phyloP scores from a whole-genome alignment of 2,888 invertebrate genomes.

The Rhyacophila evoluta region DNA sequence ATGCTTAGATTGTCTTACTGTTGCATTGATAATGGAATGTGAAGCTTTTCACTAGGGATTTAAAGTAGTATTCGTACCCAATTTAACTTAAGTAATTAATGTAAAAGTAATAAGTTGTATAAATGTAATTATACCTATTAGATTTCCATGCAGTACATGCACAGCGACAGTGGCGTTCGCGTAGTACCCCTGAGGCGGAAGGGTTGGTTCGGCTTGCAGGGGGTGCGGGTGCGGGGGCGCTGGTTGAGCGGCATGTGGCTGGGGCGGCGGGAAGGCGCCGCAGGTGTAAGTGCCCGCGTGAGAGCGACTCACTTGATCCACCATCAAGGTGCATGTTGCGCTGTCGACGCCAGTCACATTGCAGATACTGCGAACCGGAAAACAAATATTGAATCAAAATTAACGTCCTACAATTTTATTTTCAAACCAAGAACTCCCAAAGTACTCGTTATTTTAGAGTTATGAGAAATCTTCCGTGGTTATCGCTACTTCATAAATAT shows the following conservation, averaged over 20 bases:
- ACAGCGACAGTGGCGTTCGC: conserved; percentile 72
- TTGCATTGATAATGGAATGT: too few relatives aligned
- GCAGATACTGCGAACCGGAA: conserved; percentile 60
- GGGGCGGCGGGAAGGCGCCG: conserved; percentile 58
- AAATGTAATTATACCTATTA: conserved; percentile 42
- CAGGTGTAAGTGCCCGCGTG: conserved; percentile 75
- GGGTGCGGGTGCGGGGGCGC: conserved; percentile 56
- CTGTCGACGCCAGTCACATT: conserved; percentile 63
- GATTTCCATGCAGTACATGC: conserved; percentile 73
- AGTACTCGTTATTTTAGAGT: too few relatives aligned
- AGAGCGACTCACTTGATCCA: conserved; percentile 69
- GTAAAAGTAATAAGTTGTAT: too few relatives aligned
- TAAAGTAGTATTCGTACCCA: too few relatives aligned
- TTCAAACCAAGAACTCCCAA: too few relatives aligned
- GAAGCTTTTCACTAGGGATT: too few relatives aligned
- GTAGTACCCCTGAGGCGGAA: conserved; percentile 60
- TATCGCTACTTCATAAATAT: too few relatives aligned
- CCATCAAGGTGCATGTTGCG: conserved; percentile 66
- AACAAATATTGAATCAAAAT: too few relatives aligned
- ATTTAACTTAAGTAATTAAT: too few relatives aligned
- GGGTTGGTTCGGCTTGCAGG: conserved; percentile 30
- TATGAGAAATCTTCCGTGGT: too few relatives aligned
- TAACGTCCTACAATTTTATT: too few relatives aligned
- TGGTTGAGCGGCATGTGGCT: conserved; percentile 42
- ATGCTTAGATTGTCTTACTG: too few relatives aligned